Conservation (phyloP, 64 coral and sea anemone species). For the Platygyra sinensis region DNA sequence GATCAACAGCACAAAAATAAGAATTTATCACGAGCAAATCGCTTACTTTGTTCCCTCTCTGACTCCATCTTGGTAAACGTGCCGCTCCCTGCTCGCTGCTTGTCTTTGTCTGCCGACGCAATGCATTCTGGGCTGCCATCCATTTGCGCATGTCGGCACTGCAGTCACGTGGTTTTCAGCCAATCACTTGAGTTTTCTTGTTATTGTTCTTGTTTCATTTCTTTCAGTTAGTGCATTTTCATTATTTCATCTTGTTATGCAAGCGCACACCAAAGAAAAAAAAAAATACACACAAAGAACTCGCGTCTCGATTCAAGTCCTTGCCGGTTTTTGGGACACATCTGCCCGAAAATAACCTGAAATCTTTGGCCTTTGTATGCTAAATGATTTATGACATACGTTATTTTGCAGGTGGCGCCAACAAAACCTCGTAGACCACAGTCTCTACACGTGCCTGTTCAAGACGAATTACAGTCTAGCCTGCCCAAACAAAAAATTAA, state of each 20-base stretch:
- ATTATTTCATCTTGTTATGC: not conserved
- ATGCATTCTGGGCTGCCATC: constrained; percentile 31
- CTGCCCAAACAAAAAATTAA: no score
- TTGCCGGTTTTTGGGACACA: not conserved
- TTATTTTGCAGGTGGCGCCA: no score
- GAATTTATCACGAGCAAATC: constrained; percentile 64
- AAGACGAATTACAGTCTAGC: no score
- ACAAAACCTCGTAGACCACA: no score
- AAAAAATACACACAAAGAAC: not conserved
- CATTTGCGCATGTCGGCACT: constrained; percentile 24
- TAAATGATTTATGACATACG: no score
- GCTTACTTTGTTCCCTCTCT: constrained; percentile 61
- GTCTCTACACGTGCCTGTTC: no score
- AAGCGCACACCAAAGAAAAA: not conserved
- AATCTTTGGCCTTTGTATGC: no score
- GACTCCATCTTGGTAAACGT: constrained; percentile 64
- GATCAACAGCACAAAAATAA: constrained; percentile 47
- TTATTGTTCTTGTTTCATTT: constrained; percentile 20
- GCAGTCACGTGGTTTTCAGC: not conserved
- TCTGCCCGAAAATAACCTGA: not conserved
- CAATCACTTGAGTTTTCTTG: constrained; percentile 12
- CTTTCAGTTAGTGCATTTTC: not conserved
- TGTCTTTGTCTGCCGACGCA: constrained; percentile 46
- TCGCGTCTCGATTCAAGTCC: not conserved
- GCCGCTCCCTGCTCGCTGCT: constrained; percentile 47